Base-by-base conservation (phyloP, 1,140 invertebrate species). In the Papilio dardanus region DNA sequence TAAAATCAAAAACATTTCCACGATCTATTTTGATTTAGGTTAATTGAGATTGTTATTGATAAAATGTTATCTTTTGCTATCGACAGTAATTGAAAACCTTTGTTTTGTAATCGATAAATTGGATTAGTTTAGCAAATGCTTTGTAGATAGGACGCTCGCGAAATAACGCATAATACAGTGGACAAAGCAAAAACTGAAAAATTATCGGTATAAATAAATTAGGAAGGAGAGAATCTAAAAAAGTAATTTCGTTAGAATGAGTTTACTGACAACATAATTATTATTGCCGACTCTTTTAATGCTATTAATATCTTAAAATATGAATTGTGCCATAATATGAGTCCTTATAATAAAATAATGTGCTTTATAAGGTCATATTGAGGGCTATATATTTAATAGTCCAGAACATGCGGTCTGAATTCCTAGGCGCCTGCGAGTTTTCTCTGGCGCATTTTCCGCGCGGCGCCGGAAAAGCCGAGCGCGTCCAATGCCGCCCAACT, bases 321-420 rank as follows among this genome's bases (percentile, higher is more conserved):
- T n/a, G n/a, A 62, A 14, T 62, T 6, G 12, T 62, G 1, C n/a
- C 24, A 28, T 62, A 62, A 3, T 28, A 62, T 5, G 12, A 28
- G 21, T 14, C 12, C 1, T 62, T 1, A 28, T 62, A 28, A 28
- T 62, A 5, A 28, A 62, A 30, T 62, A 28, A 14, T 28, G 3
- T 28, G 12, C 6, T 50, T 7, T 50, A 50, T 50, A 21, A 50
- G 21, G 21, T 10, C 21, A 24, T 28, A 28, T 28, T 12, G 21
- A n/a, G 24, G 12, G n/a, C 8, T 28, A 24, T 12, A 62, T 10
- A 62, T 21, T 50, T 50, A 50, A 62, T 62, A 62, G 54, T 62
- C 24, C n/a, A n/a, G n/a, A n/a, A n/a, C 54, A 62, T 62, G 54
- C 54, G 54, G 54, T 62, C 54, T 62, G 24, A 62, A 62, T 62